Percentiles rank a stretch among this genome's conserved stretches.
Conservation (phyloP, 2,888 invertebrate genomes). For the Laspeyria flexula region DNA sequence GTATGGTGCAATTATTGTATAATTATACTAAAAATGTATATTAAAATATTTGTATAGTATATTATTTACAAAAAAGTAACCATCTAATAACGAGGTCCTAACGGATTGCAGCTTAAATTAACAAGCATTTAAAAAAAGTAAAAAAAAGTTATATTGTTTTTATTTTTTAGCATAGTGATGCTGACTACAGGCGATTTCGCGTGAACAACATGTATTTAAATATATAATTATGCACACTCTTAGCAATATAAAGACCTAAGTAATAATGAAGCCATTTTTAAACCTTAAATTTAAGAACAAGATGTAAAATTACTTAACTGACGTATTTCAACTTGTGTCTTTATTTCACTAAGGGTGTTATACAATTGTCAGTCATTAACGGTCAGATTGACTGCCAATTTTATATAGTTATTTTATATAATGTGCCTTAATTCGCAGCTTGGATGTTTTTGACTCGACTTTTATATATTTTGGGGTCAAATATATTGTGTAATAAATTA, state of each 20-base stretch:
- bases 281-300: too few relatives aligned
- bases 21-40: constrained; percentile 45
- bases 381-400: constrained; percentile 18
- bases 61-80: not conserved
- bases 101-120: constrained; percentile 27
- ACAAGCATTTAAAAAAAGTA: constrained; percentile 28
- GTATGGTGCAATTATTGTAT: constrained; percentile 59
- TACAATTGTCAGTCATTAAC: constrained; percentile 13
- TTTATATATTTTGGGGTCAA: constrained; percentile 7
- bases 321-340: too few relatives aligned
- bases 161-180: constrained; percentile 42
- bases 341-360: too few relatives aligned
- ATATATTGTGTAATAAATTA: constrained; percentile 18
- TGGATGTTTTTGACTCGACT: constrained; percentile 22
- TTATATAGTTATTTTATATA: constrained; percentile 13
- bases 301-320: too few relatives aligned
- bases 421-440: constrained; percentile 50
- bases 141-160: constrained; percentile 28
- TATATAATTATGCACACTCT: too few relatives aligned
- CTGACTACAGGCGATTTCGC: constrained; percentile 40
- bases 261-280: too few relatives aligned
- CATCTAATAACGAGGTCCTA: constrained; percentile 23
- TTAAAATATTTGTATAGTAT: constrained; percentile 28
- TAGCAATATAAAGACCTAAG: too few relatives aligned
- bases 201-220: constrained; percentile 19